Percentiles rank a stretch among this genome's conserved stretches.
Evolutionary conservation across 2,113 vertebrate genomes (phyloP).

Genomic region (Oreochromis spilurus): DNA sequence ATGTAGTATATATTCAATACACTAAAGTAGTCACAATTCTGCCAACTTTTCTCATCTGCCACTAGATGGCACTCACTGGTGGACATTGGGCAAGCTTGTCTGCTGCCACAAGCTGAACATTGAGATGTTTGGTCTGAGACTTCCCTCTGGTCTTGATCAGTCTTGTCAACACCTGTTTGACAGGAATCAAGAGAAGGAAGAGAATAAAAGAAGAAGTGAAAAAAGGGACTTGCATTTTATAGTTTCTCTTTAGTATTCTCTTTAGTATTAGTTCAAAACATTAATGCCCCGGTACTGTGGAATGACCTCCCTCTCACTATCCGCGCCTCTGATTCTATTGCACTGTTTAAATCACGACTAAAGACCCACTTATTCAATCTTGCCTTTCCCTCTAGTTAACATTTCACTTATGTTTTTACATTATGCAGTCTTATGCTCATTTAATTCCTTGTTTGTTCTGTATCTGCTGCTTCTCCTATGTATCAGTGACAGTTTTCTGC

Average conservation of each 20-base stretch:
- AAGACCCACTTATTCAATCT: too few relatives aligned
- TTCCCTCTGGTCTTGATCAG: slow-evolving; percentile 98
- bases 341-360: too few relatives aligned
- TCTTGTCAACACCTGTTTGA: slow-evolving; percentile 88
- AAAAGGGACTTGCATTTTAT: neutral
- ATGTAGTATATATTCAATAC: neutral
- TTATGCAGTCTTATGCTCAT: too few relatives aligned
- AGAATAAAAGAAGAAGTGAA: neutral
- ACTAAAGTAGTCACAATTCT: neutral
- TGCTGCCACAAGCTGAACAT: slow-evolving; percentile 96
- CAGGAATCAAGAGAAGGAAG: neutral
- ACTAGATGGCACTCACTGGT: slow-evolving; percentile 78
- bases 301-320: too few relatives aligned
- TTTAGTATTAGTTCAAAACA: neutral
- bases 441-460: too few relatives aligned
- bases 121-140: slow-evolving; percentile 97
- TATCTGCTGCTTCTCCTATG: too few relatives aligned
- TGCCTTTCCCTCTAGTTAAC: too few relatives aligned
- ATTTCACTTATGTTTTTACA: too few relatives aligned
- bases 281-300: neutral
- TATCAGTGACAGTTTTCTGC: too few relatives aligned
- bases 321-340: too few relatives aligned
- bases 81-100: slow-evolving; percentile 97
- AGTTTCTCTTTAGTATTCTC: neutral
- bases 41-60: neutral